Evolutionary conservation across 1,140 invertebrate genomes (phyloP), one percentile per base, ranked within the genome.

Genomic region (Sminthurinus signatus): DNA sequence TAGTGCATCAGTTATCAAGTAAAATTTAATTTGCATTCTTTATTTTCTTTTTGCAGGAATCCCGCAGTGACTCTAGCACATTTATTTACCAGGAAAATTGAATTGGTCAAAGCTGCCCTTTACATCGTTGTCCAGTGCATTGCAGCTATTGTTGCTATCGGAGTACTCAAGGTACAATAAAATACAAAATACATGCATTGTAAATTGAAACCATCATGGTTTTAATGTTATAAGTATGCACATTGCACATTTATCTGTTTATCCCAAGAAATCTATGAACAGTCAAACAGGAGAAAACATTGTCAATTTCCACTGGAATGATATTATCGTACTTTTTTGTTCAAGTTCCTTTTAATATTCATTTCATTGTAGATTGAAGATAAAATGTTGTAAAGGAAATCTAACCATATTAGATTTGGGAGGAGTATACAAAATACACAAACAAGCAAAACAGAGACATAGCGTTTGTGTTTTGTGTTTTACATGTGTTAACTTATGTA

Each of bases 61-160:
- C 91, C 91, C 1, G 90, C 91, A 0, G 88, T 95, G 0, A 91
- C 89, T 0, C 54, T 85, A 10, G 90, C 87, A 14, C 82, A 92
- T 60, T 76, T 93, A 19, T 77, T 87, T n/a, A 85, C 87, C 27
- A 86, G 90, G 31, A 84, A 90, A 70, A 86, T 90, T 51, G 85
- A 84, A 71, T 74, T 93, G 17, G 75, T 92, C 4, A 86, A 87
- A 74, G 82, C 83, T 0, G 48, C 87, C 10, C 82, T 90, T 65
- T 93, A 90, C 76, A 80, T 91, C n/a, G 77, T 85, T 0, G 82
- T 83, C 17, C 90, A 93, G 74, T 84, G 85, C 66, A 79, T 89
- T 56, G 91, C 91, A 8, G 88, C 86, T 25, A 83, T 91, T 39
- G 83, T 84, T 8, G 91, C 89, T 23, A 83, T 89, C 1, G 85